Conservation (phyloP, 2,113 vertebrate genomes). For the Phalacrocorax pelagicus region DNA sequence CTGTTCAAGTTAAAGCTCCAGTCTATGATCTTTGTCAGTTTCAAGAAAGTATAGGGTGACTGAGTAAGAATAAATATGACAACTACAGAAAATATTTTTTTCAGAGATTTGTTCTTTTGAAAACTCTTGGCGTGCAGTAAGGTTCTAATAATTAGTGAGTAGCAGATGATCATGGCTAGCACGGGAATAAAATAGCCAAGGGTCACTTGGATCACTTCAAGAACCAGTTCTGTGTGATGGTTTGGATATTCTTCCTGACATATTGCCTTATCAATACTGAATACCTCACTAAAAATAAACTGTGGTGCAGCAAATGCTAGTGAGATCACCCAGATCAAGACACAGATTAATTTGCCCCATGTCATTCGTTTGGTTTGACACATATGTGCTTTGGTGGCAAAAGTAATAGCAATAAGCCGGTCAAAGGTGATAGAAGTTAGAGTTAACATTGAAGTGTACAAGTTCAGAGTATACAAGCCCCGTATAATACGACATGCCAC, state of each 20-base stretch:
- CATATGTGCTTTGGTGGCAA: constrained; percentile 48
- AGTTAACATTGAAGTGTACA: constrained; percentile 69
- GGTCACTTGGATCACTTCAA: constrained; percentile 43
- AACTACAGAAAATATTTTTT: constrained; percentile 64
- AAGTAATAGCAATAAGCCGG: constrained; percentile 58
- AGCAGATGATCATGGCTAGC: constrained; percentile 59
- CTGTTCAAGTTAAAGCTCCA: neutral
- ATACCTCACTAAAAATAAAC: constrained; percentile 49
- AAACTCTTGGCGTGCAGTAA: constrained; percentile 45
- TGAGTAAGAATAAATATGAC: constrained; percentile 66
- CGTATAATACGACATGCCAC: neutral
- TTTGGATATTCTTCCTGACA: neutral
- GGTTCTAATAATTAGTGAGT: constrained; percentile 62
- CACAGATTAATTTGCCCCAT: constrained; percentile 24
- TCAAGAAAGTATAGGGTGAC: constrained; percentile 58
- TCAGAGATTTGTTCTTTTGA: constrained; percentile 68
- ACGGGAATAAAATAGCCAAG: constrained; percentile 71
- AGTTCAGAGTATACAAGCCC: constrained; percentile 60
- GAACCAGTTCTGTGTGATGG: neutral
- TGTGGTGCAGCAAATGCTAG: constrained; percentile 54
- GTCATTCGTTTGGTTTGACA: neutral
- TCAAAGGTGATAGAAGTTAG: constrained; percentile 68
- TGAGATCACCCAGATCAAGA: constrained; percentile 43
- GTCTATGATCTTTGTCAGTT: neutral
- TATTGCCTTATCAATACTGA: neutral